Evolutionary conservation across 2,113 vertebrate species (phyloP).

Genomic region (Rhinolophus ferrumequinum): DNA sequence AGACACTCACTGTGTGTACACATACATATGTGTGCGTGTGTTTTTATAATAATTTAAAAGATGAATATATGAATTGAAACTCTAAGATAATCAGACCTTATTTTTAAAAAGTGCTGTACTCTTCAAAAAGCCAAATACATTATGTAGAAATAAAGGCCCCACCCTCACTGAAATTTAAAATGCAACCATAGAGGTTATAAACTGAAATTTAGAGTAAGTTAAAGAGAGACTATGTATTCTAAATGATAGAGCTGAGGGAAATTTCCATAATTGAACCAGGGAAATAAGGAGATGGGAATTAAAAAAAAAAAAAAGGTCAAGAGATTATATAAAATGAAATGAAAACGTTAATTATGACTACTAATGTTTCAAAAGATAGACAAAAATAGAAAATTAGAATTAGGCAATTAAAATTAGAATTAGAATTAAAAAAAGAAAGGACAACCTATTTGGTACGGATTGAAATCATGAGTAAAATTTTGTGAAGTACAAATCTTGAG

Average conservation of each 20-base stretch:
- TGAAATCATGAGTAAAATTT: neutral
- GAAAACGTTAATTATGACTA: neutral
- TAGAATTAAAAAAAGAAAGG: neutral
- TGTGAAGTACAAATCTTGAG: neutral
- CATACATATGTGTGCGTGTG: too few species aligned
- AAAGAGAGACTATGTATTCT: neutral
- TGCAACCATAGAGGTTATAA: neutral
- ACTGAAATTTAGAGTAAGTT: neutral
- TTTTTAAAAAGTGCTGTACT: neutral
- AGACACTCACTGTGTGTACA: neutral
- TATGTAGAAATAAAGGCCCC: neutral
- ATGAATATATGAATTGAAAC: neutral
- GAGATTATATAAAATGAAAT: neutral
- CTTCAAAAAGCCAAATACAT: neutral
- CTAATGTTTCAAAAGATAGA: neutral
- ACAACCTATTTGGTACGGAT: neutral
- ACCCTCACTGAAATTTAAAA: neutral
- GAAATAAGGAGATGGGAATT: neutral
- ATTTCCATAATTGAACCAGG: neutral
- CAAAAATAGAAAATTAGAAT: neutral
- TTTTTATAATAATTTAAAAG: neutral
- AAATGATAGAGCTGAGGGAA: neutral
- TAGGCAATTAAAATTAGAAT: neutral
- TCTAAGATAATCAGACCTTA: neutral
- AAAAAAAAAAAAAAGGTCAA: neutral